A percentile compares a stretch with the other conserved stretches of the same genome.
Evolutionary conservation across 92 coral and sea anemone species (phyloP).

Genomic region (Micromussa lordhowensis): DNA sequence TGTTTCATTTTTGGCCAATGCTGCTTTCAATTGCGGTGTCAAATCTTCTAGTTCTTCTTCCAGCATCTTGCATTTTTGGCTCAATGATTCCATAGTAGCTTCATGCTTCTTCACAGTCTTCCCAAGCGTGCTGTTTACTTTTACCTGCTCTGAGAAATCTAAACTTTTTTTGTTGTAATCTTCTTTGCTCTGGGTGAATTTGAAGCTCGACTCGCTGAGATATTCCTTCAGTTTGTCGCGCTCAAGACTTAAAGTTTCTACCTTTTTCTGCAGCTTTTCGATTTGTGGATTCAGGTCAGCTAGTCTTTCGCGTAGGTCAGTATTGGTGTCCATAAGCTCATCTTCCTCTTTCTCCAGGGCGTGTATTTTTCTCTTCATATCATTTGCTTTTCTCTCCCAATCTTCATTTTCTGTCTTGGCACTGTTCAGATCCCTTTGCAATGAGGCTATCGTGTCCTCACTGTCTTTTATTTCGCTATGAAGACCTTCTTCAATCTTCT

Average conservation of each 20-base stretch:
- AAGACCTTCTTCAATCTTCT: slow-evolving; percentile 48
- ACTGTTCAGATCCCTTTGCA: slow-evolving; percentile 72
- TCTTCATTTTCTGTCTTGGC: slow-evolving; percentile 63
- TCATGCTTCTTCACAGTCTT: slow-evolving; percentile 81
- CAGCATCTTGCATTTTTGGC: slow-evolving; percentile 60
- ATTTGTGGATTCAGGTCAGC: slow-evolving; percentile 64
- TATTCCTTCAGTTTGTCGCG: slow-evolving; percentile 75
- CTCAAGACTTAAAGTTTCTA: slow-evolving; percentile 72
- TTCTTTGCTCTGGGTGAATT: slow-evolving; percentile 66
- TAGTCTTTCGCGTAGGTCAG: slow-evolving; percentile 63
- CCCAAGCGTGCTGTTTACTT: slow-evolving; percentile 79
- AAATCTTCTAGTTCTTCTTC: slow-evolving; percentile 70
- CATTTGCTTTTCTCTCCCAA: slow-evolving; percentile 49
- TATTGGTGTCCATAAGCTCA: slow-evolving; percentile 69
- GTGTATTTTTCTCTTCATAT: slow-evolving; percentile 59
- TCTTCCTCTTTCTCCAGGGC: slow-evolving; percentile 73
- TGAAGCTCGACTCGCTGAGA: slow-evolving; percentile 69
- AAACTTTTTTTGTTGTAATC: slow-evolving; percentile 59
- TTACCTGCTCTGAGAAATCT: slow-evolving; percentile 79
- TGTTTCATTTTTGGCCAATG: slow-evolving; percentile 71
- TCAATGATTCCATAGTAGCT: slow-evolving; percentile 57
- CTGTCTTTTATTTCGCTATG: slow-evolving; percentile 70
- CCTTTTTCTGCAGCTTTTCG: slow-evolving; percentile 68
- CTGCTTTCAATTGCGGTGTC: slow-evolving; percentile 70
- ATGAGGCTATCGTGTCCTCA: slow-evolving; percentile 68